Evolutionary conservation across 2,113 vertebrate genomes (phyloP).

Genomic region (Calonectris borealis): DNA sequence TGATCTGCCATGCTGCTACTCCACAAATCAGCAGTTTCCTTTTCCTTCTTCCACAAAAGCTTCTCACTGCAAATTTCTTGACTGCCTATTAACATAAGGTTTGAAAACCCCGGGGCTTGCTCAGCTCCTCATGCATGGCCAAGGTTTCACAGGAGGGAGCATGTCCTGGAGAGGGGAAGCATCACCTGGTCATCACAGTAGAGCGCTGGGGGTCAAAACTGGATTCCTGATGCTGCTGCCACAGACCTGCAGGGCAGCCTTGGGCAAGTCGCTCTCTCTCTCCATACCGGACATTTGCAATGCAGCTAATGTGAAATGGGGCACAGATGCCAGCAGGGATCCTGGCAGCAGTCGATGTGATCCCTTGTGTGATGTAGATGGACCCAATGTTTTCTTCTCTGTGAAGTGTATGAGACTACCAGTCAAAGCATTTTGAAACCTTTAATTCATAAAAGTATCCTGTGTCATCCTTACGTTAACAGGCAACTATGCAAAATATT

Average conservation of each 20-base stretch:
- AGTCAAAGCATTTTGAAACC: not conserved
- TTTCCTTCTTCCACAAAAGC: not conserved
- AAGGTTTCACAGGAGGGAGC: not conserved
- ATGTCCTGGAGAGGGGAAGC: not conserved
- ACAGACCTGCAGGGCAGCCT: not conserved
- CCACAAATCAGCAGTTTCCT: not conserved
- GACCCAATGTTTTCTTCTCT: not conserved
- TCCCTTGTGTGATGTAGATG: not conserved
- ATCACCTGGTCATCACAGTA: not conserved
- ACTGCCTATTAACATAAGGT: not conserved
- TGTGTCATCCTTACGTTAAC: not conserved
- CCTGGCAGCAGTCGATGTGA: rapidly evolving
- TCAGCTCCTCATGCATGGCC: not conserved
- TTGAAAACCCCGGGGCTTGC: not conserved
- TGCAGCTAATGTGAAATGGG: not conserved
- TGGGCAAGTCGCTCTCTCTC: rapidly evolving
- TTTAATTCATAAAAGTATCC: not conserved
- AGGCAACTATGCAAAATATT: not conserved
- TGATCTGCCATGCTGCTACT: not conserved
- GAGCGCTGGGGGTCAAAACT: not conserved
- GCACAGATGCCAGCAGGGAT: not conserved
- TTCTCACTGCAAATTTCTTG: not conserved
- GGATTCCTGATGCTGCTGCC: not conserved
- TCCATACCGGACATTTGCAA: not conserved
- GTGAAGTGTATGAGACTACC: not conserved